Evolutionary conservation across 2,888 invertebrate genomes (phyloP).

Genomic region (Neoscelio sp.): DNA sequence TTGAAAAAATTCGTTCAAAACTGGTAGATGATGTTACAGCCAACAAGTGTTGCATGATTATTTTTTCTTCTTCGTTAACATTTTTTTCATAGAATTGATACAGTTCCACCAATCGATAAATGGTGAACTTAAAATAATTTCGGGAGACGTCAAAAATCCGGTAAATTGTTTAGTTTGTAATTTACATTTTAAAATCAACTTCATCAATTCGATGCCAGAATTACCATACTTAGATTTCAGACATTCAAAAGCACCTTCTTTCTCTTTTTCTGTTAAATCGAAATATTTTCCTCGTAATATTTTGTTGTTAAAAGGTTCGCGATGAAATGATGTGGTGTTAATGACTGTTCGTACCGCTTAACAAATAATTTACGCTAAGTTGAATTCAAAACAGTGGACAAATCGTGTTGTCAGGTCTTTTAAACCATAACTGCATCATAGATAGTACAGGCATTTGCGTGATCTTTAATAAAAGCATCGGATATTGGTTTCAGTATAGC

Average conservation of each 20-base stretch:
- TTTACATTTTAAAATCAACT: too few species aligned
- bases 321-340: constrained; percentile 4
- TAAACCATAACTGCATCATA: constrained; percentile 35
- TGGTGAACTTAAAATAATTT: constrained; percentile 4
- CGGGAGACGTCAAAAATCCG: background rate
- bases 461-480: constrained; percentile 1
- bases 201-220: too few species aligned
- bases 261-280: constrained; percentile 10
- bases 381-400: background rate
- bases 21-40: constrained; percentile 17
- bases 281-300: too few species aligned
- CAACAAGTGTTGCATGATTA: constrained; percentile 11
- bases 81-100: constrained; percentile 7
- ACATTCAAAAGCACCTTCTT: constrained; percentile 2
- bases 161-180: background rate
- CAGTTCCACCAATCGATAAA: constrained; percentile 33
- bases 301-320: constrained; percentile 7
- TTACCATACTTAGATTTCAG: constrained; percentile 9
- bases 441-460: too few species aligned
- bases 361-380: constrained; percentile 10
- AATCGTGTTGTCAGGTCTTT: constrained; percentile 19
- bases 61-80: constrained; percentile 20
- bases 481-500: constrained; percentile 37
- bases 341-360: constrained; percentile 9
- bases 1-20: constrained; percentile 25